A percentile compares a stretch with the other conserved stretches of the same genome.
Conservation (phyloP, 2,797 vertebrate species). For the Enteromius unitaeniatus region DNA sequence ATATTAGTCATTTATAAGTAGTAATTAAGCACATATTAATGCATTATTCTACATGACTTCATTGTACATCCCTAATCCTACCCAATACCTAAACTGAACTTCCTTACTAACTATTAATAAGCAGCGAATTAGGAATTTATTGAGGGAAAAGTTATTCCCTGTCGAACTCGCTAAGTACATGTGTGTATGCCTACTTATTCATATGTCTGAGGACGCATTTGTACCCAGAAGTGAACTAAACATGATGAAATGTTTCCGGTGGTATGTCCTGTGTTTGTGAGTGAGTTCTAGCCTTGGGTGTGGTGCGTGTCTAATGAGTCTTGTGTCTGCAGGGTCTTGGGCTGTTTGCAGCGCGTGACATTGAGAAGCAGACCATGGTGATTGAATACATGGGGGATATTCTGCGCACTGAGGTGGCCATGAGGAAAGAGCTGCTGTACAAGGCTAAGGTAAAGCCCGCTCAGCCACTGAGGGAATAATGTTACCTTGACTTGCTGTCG, state of each 20-base stretch:
- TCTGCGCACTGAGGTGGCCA: constrained; percentile 95
- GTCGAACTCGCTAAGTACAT: too few relatives aligned
- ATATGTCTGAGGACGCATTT: neutral
- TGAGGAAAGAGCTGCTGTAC: constrained; percentile 92
- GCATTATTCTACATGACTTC: too few relatives aligned
- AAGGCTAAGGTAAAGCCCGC: constrained; percentile 86
- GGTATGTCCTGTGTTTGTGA: neutral
- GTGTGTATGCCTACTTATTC: neutral
- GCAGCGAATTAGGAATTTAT: too few relatives aligned
- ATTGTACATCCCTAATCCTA: too few relatives aligned
- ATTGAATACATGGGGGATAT: constrained; percentile 98
- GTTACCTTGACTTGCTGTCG: constrained; percentile 12
- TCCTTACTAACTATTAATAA: too few relatives aligned
- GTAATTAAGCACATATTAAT: too few relatives aligned
- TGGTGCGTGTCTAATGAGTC: constrained; percentile 14
- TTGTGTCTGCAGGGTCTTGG: constrained; percentile 87
- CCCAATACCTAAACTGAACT: too few relatives aligned
- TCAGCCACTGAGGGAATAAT: constrained; percentile 10
- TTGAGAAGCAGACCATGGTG: constrained; percentile 99
- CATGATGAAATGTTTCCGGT: neutral
- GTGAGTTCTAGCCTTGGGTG: constrained; percentile 16
- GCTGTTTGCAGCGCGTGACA: constrained; percentile 94
- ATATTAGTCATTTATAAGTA: too few relatives aligned
- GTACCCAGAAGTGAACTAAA: neutral
- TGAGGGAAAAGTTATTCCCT: too few relatives aligned